Base-by-base conservation (phyloP, 2,888 invertebrate genomes). In the Apodemia zela region DNA sequence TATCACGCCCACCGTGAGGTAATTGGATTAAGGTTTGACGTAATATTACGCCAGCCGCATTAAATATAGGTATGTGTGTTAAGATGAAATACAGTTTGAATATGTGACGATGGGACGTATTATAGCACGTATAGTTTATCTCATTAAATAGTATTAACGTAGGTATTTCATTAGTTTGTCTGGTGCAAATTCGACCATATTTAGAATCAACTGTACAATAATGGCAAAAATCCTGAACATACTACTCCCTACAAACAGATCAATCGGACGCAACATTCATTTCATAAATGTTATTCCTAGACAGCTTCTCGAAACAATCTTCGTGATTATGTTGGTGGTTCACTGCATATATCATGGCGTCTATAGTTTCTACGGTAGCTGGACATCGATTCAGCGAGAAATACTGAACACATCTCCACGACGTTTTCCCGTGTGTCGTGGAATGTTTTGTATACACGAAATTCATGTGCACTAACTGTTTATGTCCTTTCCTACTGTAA, bases 371-470 rank as follows among this genome's bases (percentile, higher is more conserved):
- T 0, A 92, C 88, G 0, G 92, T 92, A 0, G 92, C 92, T 1
- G 92, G 92, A 76, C 92, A 92, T 67, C 91, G 76, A 71, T 92
- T 92, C n/a, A 92, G 73, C 0, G 92, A 91, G 73, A 92, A 92
- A 71, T 92, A 92, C 68, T 92, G 92, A 11, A 92, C 92, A 73
- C 92, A 92, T 49, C 92, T 73, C 92, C 92, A 92, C 0, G 92
- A 92, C 0, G 92, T 92, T 69, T 92, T 92, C 1, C 92, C 92
- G 61, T 92, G 90, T 0, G 89, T 90, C 0, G 92, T 92, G 0
- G 92, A 92, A 76, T 92, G 92, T 77, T 92, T 92, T 8, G 92
- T 92, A 71, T 92, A 92, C 42, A 92, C 92, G 76, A 92, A 92
- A 75, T 92, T 92, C 85, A 86, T 87, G 77, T 92, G 89, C 59